Percentiles rank a stretch among this genome's conserved stretches.
Evolutionary conservation across 2,888 invertebrate genomes (phyloP).

Genomic region (Melanostoma scalare): DNA sequence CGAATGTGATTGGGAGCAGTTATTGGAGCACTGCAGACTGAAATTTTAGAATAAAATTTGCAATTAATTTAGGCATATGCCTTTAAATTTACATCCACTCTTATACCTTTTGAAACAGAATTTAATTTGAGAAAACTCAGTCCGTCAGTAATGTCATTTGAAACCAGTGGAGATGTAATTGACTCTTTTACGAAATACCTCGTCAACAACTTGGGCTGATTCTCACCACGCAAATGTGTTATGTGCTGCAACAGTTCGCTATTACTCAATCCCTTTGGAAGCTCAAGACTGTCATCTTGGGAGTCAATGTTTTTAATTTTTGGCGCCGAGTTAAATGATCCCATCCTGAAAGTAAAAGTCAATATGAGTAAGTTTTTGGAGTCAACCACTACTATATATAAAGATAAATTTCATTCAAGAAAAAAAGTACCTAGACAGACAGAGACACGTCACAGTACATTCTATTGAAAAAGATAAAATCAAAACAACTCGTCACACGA

Average conservation of each 20-base stretch:
- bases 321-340: constrained; percentile 87
- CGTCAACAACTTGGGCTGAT: constrained; percentile 82
- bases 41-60: constrained; percentile 60
- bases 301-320: constrained; percentile 86
- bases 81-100: constrained; percentile 18
- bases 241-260: constrained; percentile 84
- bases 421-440: constrained; percentile 8
- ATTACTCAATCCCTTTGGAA: constrained; percentile 82
- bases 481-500: constrained; percentile 16
- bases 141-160: constrained; percentile 80
- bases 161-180: constrained; percentile 66
- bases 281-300: constrained; percentile 84
- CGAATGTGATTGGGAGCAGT: constrained; percentile 83
- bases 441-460: constrained; percentile 17
- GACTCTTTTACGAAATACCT: constrained; percentile 79
- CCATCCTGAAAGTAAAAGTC: constrained; percentile 84
- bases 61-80: constrained; percentile 21
- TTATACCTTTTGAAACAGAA: constrained; percentile 82
- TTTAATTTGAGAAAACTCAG: constrained; percentile 82
- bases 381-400: no score
- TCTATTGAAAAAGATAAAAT: constrained; percentile 28
- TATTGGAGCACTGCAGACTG: constrained; percentile 83
- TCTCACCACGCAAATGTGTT: constrained; percentile 81
- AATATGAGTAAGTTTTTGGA: not conserved
- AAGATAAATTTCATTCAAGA: constrained; percentile 10